Evolutionary conservation across 1,140 invertebrate genomes (phyloP).

Genomic region (Coptotermes formosanus): DNA sequence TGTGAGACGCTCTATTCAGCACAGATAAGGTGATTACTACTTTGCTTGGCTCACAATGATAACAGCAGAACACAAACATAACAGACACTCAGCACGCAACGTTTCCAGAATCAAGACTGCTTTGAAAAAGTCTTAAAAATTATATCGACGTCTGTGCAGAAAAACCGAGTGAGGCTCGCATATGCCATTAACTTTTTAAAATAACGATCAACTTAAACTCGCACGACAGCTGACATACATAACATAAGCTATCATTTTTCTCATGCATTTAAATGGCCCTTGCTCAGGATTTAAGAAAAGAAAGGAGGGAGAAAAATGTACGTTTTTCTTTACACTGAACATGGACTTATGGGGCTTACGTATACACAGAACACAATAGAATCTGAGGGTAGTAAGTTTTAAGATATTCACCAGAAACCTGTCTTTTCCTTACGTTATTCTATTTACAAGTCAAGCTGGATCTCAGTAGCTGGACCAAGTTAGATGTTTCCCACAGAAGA

Average conservation of each 20-base stretch:
- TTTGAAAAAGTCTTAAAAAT: neutral
- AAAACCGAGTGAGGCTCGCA: neutral
- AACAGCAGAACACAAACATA: neutral
- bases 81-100: neutral
- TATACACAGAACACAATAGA: neutral
- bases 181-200: neutral
- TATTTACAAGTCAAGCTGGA: neutral
- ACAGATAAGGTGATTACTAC: neutral
- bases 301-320: neutral
- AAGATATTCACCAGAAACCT: conserved; percentile 9
- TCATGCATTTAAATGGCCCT: neutral
- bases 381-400: neutral
- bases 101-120: neutral
- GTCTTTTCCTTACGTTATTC: neutral
- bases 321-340: neutral
- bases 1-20: neutral
- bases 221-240: neutral
- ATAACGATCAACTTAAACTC: neutral
- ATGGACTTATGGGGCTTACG: neutral
- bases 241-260: neutral
- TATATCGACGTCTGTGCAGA: neutral
- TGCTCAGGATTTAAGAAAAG: neutral
- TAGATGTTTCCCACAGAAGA: neutral
- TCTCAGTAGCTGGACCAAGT: neutral
- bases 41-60: neutral